Base-by-base conservation (phyloP, 1,140 invertebrate genomes). In the Rhyzopertha dominica region DNA sequence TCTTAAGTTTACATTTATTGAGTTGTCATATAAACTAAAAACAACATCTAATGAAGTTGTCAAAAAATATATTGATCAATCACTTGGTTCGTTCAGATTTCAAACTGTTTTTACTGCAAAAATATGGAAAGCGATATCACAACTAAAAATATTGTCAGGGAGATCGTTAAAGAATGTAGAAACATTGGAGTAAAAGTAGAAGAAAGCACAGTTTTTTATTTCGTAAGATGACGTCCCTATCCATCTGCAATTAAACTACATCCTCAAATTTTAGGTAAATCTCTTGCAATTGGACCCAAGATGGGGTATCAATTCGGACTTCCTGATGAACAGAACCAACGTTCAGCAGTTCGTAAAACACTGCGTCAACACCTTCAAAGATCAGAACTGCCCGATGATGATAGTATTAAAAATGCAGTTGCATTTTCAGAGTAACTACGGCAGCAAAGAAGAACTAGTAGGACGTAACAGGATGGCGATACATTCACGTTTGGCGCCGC, bases 391-490 rank as follows among this genome's bases (percentile, higher is more conserved):
- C 17, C 60, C 70, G 1, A 62, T 59, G 43, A 55, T 76, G 12
- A 56, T 73, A 3, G 74, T 73, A 1, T 48, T 84, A 7, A 79
- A 78, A 62, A 83, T 85, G 72, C 85, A 87, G 56, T 74, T 81
- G 34, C 77, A 81, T 47, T 84, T 85, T 61, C 71, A 74, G 17
- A 80, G 78, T 49, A 78, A 82, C 54, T 84, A 84, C 59, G 76
- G 77, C 13, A 73, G 73, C 17, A 70, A 68, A 53, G 71, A 74
- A 16, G 67, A 69, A 24, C 65, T 75, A 3, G 70, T 80, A 10
- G 67, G 69, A 20, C 73, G 71, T 8, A 71, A 80, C 45, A 56
- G 74, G 36, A 58, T 67, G 2, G 67, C 69, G 10, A 64, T 80
- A 5, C 59, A 68, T 12, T 51, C 56, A 5, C 74, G 74, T 51